phyloP scores from a whole-genome alignment of 2,888 invertebrate species.

The Raillietiella orientalis region DNA sequence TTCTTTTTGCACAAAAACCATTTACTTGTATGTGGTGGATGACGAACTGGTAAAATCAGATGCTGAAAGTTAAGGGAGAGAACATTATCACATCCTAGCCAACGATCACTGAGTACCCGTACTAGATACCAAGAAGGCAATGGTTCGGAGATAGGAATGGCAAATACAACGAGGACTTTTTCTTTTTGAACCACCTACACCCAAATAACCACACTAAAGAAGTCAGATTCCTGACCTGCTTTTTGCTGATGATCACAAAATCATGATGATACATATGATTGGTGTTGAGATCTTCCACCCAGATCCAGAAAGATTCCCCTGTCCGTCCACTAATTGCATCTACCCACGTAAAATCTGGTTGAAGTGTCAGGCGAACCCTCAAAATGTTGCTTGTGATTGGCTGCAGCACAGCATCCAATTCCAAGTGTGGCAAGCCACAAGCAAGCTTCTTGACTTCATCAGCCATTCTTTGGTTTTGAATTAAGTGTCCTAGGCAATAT shows the following conservation, averaged over 20 bases:
- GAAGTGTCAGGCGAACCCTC: slow-evolving; percentile 41
- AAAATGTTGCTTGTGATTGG: slow-evolving; percentile 83
- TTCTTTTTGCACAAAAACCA: slow-evolving; percentile 4
- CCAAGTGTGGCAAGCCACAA: slow-evolving; percentile 47
- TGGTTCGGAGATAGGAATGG: slow-evolving; percentile 72
- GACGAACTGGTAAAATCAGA: slow-evolving; percentile 58
- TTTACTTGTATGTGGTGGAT: slow-evolving; percentile 60
- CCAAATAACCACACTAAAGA: no score
- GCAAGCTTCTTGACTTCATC: slow-evolving; percentile 44
- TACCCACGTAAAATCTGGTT: slow-evolving; percentile 46
- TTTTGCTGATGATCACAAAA: slow-evolving; percentile 46
- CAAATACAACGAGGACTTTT: no score
- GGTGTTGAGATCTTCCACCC: slow-evolving; percentile 84
- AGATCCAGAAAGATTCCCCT: slow-evolving; percentile 77
- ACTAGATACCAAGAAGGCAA: slow-evolving; percentile 73
- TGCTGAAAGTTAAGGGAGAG: slow-evolving; percentile 32
- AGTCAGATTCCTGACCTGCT: no score
- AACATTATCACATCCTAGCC: slow-evolving; percentile 24
- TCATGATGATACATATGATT: slow-evolving; percentile 90
- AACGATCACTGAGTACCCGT: slow-evolving; percentile 53
- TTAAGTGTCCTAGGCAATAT: slow-evolving; percentile 21
- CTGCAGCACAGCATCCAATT: slow-evolving; percentile 51
- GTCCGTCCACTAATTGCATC: slow-evolving; percentile 59
- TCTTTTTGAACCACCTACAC: no score
- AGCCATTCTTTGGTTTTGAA: slow-evolving; percentile 42